These are phyloP conservation scores for Notarius quadriscutis DNA, from an alignment of 2,113 vertebrate species.

Conservation along the genomic window DNA sequence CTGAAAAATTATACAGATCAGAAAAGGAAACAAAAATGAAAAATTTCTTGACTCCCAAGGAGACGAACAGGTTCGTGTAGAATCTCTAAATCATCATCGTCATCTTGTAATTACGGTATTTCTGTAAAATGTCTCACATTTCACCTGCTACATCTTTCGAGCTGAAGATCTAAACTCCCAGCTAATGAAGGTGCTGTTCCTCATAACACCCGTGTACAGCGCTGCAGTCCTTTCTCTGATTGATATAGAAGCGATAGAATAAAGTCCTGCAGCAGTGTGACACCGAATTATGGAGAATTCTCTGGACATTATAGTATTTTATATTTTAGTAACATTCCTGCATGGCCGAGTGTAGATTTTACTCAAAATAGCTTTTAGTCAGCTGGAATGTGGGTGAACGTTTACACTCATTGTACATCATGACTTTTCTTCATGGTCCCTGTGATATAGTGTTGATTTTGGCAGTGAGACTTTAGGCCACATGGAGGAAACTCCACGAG, in stretches of 20 bases:
- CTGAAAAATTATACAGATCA: not conserved
- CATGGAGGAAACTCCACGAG: constrained; percentile 39
- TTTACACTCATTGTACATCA: not conserved
- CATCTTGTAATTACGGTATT: not conserved
- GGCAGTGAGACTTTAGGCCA: constrained; percentile 29
- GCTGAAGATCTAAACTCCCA: not conserved
- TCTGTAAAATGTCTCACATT: not conserved
- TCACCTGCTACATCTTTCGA: not conserved
- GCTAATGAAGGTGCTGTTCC: not conserved
- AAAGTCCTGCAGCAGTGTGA: constrained; percentile 46
- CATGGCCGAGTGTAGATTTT: not conserved
- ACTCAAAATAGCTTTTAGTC: constrained; percentile 4
- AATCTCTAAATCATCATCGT: not conserved
- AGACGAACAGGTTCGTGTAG: not conserved
- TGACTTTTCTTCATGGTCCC: not conserved
- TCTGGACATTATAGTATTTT: not conserved
- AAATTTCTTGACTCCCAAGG: not conserved
- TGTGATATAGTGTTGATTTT: constrained; percentile 17
- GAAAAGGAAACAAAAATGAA: not conserved
- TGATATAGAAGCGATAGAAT: too few species aligned
- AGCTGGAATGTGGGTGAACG: constrained; percentile 58
- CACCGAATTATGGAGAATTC: not conserved
- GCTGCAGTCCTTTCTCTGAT: not conserved
- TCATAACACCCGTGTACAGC: too few species aligned
- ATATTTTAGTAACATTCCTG: not conserved